Evolutionary conservation across 2,888 invertebrate species (phyloP).

Genomic region (Leucania comma): DNA sequence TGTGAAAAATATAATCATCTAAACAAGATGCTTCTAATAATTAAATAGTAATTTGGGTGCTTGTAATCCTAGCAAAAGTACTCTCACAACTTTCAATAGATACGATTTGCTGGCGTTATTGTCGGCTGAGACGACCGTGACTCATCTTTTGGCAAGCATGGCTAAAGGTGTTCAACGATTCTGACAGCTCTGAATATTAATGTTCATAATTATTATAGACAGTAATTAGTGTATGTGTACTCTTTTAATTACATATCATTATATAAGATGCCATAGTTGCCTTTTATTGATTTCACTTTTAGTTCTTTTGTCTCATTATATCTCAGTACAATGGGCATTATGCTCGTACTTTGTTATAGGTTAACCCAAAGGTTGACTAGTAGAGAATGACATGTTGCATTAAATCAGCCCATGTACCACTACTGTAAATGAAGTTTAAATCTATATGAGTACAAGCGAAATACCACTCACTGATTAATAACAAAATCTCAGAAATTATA

Average conservation of each 20-base stretch:
- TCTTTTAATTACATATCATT: constrained; percentile 19
- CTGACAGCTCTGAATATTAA: constrained; percentile 25
- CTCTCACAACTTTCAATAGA: constrained; percentile 6
- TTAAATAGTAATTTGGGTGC: neutral
- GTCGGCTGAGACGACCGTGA: neutral
- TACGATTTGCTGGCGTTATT: constrained; percentile 3
- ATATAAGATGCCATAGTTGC: constrained; percentile 14
- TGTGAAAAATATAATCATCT: neutral
- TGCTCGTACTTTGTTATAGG: too few relatives aligned
- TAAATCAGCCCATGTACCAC: too few relatives aligned
- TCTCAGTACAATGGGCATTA: neutral
- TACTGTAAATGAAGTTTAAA: too few relatives aligned
- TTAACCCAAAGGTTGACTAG: too few relatives aligned
- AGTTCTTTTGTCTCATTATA: constrained; percentile 11
- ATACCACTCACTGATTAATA: too few relatives aligned
- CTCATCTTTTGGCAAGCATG: constrained; percentile 35
- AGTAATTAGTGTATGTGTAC: constrained; percentile 35
- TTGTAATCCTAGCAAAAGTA: neutral
- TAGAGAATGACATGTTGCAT: too few relatives aligned
- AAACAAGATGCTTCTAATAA: neutral
- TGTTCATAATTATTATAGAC: constrained; percentile 35
- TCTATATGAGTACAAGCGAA: too few relatives aligned
- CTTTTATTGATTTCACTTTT: constrained; percentile 31
- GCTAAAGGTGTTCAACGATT: constrained; percentile 17
- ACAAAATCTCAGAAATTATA: too few relatives aligned